These are phyloP conservation scores for Lynx canadensis DNA, from an alignment of 2,113 vertebrate genomes.

Conservation along the genomic window DNA sequence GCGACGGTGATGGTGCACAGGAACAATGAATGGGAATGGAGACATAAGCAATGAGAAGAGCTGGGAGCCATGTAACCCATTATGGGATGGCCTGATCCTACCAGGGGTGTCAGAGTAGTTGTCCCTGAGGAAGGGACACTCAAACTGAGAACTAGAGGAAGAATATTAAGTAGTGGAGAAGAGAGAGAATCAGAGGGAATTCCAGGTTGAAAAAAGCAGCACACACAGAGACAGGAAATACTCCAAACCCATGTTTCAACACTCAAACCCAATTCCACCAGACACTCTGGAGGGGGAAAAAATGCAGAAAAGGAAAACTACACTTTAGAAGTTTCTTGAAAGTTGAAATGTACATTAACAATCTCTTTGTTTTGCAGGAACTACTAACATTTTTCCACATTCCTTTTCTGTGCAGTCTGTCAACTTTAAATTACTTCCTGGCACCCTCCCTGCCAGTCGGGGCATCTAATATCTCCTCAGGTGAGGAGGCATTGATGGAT, in stretches of 20 bases:
- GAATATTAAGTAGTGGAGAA: neutral
- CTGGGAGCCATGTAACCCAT: rapidly evolving
- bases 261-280: neutral
- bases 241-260: neutral
- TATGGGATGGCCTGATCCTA: neutral
- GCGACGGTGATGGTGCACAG: rapidly evolving
- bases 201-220: neutral
- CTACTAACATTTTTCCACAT: neutral
- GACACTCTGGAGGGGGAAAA: neutral
- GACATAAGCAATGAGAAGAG: neutral
- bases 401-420: neutral
- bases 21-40: neutral
- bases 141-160: neutral
- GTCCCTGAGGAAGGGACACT: neutral
- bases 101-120: neutral
- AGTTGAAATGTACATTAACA: neutral
- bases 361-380: neutral
- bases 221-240: neutral
- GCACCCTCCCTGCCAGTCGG: neutral
- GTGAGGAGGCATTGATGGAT: slow-evolving; percentile 29
- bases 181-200: neutral
- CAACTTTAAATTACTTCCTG: neutral
- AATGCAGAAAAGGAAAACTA: neutral
- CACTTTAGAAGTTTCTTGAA: neutral
- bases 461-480: neutral